phyloP scores from a whole-genome alignment of 1,140 invertebrate species.

The Brachionus angularis region DNA sequence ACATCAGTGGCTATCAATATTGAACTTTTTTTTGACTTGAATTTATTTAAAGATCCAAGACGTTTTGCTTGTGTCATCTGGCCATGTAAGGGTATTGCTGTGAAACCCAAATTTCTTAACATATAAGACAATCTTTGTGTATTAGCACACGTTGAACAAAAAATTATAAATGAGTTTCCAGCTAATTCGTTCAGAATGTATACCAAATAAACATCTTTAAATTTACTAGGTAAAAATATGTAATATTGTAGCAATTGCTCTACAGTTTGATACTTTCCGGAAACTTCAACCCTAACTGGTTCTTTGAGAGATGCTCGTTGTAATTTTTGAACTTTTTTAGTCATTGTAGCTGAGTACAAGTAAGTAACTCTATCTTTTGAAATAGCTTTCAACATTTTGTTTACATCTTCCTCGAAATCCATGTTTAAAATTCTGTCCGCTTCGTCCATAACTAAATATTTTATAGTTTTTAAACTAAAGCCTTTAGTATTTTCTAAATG shows the following conservation, averaged over 20 bases:
- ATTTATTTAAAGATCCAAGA: constrained; percentile 83
- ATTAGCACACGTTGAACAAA: constrained; percentile 87
- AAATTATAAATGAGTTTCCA: constrained; percentile 94
- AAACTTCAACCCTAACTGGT: constrained; percentile 90
- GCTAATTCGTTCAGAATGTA: constrained; percentile 90
- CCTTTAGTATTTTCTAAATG: constrained; percentile 90
- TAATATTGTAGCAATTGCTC: constrained; percentile 92
- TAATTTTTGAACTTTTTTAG: constrained; percentile 84
- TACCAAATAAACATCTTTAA: constrained; percentile 94
- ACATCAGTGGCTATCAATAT: constrained; percentile 96
- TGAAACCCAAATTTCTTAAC: constrained; percentile 79
- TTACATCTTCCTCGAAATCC: constrained; percentile 91
- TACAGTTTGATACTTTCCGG: constrained; percentile 94
- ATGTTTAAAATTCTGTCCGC: constrained; percentile 90
- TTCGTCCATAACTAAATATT: constrained; percentile 90
- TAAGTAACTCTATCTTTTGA: constrained; percentile 80
- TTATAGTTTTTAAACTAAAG: constrained; percentile 78
- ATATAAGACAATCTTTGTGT: constrained; percentile 81
- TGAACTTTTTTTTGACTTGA: constrained; percentile 77
- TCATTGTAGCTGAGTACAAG: constrained; percentile 96
- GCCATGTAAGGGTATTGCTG: constrained; percentile 88
- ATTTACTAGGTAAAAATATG: constrained; percentile 90
- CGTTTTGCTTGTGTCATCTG: constrained; percentile 87
- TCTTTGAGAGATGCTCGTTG: constrained; percentile 83
- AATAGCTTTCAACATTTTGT: constrained; percentile 88